Conservation (phyloP, 2,888 invertebrate species). For the Synanthedon tipuliformis region DNA sequence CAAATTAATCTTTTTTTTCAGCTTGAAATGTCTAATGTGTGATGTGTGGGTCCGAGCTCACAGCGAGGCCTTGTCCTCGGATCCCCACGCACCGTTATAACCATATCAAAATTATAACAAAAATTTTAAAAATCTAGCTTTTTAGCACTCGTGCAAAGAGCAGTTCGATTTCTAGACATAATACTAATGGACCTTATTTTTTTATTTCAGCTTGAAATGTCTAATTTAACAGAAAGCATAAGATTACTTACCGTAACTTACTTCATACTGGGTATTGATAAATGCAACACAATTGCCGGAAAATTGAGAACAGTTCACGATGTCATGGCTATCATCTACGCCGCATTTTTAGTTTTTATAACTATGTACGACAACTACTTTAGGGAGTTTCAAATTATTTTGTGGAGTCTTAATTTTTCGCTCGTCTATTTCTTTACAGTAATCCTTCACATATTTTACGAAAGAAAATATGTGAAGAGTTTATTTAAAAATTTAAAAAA, state of each 20-base stretch:
- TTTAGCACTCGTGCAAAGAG: too few relatives aligned
- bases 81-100: too few relatives aligned
- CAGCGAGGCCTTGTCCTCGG: too few relatives aligned
- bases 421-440: not conserved
- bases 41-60: too few relatives aligned
- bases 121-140: too few relatives aligned
- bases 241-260: not conserved
- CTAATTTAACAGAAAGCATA: not conserved
- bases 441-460: not conserved
- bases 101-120: too few relatives aligned
- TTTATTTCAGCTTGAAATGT: too few relatives aligned
- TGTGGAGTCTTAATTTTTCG: not conserved
- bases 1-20: too few relatives aligned
- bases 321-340: not conserved
- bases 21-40: too few relatives aligned
- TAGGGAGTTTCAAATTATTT: not conserved
- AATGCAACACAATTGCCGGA: not conserved
- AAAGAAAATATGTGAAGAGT: not conserved
- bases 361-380: not conserved
- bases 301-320: not conserved
- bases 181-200: too few relatives aligned
- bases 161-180: too few relatives aligned
- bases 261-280: not conserved
- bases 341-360: not conserved
- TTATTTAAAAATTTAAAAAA: not conserved